Evolutionary conservation across 37 sponge, comb jelly and placozoan genomes (phyloP).

Genomic region (Axinella damicornis): DNA sequence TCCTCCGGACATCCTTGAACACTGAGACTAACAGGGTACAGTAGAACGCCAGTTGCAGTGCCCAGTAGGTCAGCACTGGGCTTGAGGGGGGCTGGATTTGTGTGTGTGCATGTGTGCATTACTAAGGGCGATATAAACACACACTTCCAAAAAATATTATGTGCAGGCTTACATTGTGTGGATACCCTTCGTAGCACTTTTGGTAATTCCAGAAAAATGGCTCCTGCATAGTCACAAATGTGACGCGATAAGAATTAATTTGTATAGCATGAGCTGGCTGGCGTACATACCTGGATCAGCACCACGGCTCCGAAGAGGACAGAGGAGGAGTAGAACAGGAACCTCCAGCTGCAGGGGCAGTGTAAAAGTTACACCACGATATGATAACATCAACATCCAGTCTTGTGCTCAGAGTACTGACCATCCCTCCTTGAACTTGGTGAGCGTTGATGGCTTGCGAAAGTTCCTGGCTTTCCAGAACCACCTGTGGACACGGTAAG

Average conservation of each 20-base stretch:
- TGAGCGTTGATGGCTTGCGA: conserved; percentile 31
- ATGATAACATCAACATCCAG: not conserved
- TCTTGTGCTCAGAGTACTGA: not conserved
- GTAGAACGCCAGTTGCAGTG: conserved; percentile 38
- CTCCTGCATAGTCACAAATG: conserved; percentile 7
- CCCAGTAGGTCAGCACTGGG: conserved; percentile 32
- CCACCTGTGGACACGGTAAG: conserved; percentile 37
- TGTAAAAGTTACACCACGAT: not conserved
- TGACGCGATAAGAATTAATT: not conserved
- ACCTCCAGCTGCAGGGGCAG: conserved; percentile 21
- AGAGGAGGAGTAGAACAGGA: conserved; percentile 1
- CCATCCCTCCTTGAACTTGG: conserved; percentile 49
- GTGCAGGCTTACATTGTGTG: not conserved
- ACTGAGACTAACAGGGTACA: conserved; percentile 18
- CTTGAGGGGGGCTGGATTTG: conserved; percentile 15
- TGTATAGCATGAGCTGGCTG: not conserved
- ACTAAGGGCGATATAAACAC: too few relatives aligned
- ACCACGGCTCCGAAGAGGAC: conserved; percentile 5
- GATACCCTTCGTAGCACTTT: conserved; percentile 17
- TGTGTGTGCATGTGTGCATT: not conserved
- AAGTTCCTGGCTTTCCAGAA: conserved; percentile 39
- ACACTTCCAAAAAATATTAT: not conserved
- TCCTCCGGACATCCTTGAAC: conserved; percentile 5
- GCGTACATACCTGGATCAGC: not conserved
- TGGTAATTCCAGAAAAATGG: conserved; percentile 10